These are phyloP conservation scores for Microcebus jonahi DNA, from an alignment of 2,113 vertebrate genomes.

Conservation along the genomic window DNA sequence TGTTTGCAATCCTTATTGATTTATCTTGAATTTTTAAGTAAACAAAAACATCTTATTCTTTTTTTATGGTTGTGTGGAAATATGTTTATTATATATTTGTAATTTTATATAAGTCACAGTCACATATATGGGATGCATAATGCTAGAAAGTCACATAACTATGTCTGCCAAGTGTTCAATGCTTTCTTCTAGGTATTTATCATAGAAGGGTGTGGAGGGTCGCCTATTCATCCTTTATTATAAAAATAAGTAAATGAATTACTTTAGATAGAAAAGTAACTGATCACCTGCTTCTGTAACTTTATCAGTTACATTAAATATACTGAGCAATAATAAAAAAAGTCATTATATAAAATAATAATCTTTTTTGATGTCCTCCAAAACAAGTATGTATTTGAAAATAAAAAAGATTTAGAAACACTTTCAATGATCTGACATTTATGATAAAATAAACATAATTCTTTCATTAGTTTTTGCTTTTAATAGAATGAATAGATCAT, in stretches of 20 bases:
- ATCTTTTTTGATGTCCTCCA: neutral
- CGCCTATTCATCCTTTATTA: neutral
- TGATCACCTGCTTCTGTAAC: neutral
- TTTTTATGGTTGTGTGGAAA: neutral
- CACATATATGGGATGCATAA: neutral
- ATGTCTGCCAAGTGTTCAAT: neutral
- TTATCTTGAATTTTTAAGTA: constrained; percentile 22
- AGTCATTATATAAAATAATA: constrained; percentile 74
- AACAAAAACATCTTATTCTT: neutral
- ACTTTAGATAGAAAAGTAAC: constrained; percentile 38
- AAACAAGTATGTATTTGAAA: constrained; percentile 31
- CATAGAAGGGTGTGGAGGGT: neutral
- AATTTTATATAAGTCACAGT: neutral
- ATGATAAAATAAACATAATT: neutral
- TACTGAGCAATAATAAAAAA: neutral
- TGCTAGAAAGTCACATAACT: neutral
- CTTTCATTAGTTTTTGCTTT: constrained; percentile 7
- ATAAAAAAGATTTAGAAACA: neutral
- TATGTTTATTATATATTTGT: constrained; percentile 37
- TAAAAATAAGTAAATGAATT: neutral
- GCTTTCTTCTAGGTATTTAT: neutral
- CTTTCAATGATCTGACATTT: neutral
- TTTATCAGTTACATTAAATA: constrained; percentile 19
- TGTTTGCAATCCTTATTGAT: neutral
- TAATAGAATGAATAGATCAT: neutral